Evolutionary conservation across 2,797 vertebrate genomes (phyloP), one percentile per base, ranked within the genome.

Genomic region (Sebastes variabilis): DNA sequence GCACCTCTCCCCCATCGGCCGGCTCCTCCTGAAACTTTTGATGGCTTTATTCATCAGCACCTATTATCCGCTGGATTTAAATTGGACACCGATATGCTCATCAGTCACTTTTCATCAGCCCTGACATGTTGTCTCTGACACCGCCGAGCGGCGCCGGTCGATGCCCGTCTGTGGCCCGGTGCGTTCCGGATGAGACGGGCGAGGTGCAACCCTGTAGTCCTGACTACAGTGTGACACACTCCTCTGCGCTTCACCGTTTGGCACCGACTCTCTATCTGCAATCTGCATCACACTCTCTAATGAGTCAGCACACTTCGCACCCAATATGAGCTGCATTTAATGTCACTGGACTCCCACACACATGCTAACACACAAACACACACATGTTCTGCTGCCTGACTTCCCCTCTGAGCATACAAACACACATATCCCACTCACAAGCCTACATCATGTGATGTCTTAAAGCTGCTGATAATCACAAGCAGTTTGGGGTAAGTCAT

Each of bases 11-110:
- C 20, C 27, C 10, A 29, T 71, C 30, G 30, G 66, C 29, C 2
- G 16, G 32, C 78, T 81, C 74, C 66, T 20, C 65, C 69, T 86
- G 13, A 72, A 86, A 84, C 82, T 52, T 77, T 27, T 84, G 84
- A 92, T 81, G 81, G 78, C 81, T 91, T 86, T 71, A 88, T 91
- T 89, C 86, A 85, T 92, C 85, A 89, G 64, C 61, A 14, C 75
- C 80, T 49, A 82, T 91, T 82, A 91, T 72, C 30, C 24, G 38
- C 64, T 55, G 82, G 70, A 69, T 77, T 89, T 66, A 82, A 88
- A 85, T 82, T 79, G 82, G 84, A 87, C 87, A 74, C 79, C n/a
- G 83, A 91, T 79, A 65, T 74, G 78, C 85, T 90, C 86, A 71
- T 91, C 88, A 80, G 89, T 91, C 91, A 84, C 80, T 86, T 89